Evolutionary conservation across 2,113 vertebrate genomes (phyloP).

Genomic region (Rissa tridactyla): DNA sequence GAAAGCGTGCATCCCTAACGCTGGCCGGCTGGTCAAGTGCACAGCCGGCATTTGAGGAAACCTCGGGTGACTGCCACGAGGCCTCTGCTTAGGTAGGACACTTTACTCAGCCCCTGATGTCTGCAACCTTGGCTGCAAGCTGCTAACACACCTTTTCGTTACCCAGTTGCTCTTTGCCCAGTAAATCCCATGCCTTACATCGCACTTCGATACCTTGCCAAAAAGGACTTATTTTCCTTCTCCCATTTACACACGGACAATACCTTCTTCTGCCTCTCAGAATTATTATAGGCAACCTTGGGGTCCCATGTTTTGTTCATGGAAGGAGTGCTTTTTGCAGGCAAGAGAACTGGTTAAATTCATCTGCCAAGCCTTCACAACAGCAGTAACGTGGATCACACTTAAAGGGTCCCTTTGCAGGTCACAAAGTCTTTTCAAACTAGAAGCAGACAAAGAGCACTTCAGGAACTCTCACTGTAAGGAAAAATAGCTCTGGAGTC

Average conservation of each 20-base stretch:
- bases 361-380: background rate
- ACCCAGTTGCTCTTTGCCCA: background rate
- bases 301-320: background rate
- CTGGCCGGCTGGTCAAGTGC: background rate
- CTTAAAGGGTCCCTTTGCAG: background rate
- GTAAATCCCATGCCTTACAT: background rate
- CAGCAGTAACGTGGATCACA: background rate
- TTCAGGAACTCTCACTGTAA: background rate
- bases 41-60: background rate
- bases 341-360: background rate
- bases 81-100: background rate
- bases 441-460: background rate
- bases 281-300: background rate
- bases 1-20: background rate
- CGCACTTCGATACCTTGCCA: background rate
- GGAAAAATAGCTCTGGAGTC: background rate
- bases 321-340: background rate
- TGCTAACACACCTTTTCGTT: background rate
- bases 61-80: fast-evolving
- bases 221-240: background rate
- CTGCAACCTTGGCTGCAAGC: background rate
- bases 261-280: background rate
- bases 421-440: background rate
- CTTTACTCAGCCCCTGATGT: background rate
- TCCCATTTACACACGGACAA: background rate